These are phyloP conservation scores for Oligia latruncula DNA, from an alignment of 2,888 invertebrate species.

Conservation along the genomic window DNA sequence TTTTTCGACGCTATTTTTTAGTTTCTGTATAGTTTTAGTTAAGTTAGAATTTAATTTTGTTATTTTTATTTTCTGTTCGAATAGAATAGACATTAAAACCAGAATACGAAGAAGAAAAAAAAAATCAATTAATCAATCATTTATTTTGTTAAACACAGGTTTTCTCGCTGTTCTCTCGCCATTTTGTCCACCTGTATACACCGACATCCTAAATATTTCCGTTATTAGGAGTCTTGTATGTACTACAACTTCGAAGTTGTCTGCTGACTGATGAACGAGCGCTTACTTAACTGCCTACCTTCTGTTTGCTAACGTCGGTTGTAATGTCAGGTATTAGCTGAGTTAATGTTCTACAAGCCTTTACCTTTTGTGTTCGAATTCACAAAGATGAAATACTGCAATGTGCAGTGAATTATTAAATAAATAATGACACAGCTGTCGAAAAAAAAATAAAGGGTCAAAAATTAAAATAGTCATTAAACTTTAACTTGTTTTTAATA, in stretches of 20 bases:
- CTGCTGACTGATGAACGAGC: constrained; percentile 57
- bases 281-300: constrained; percentile 48
- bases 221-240: constrained; percentile 67
- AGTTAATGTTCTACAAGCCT: constrained; percentile 40
- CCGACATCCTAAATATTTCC: constrained; percentile 57
- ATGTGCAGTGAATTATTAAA: neutral
- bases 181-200: constrained; percentile 32
- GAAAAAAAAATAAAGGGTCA: neutral
- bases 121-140: no score
- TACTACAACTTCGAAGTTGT: constrained; percentile 56
- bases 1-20: no score
- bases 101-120: no score
- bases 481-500: constrained; percentile 48
- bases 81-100: no score
- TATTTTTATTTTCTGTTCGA: no score
- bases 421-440: neutral
- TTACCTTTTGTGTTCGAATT: constrained; percentile 5
- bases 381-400: neutral
- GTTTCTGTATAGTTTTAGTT: no score
- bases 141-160: no score
- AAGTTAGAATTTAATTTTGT: no score
- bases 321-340: constrained; percentile 40
- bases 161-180: neutral
- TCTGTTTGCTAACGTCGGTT: constrained; percentile 38
- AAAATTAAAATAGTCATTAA: neutral